Evolutionary conservation across 2,888 invertebrate species (phyloP), one percentile per base, ranked within the genome.

Genomic region (Cinara cedri): DNA sequence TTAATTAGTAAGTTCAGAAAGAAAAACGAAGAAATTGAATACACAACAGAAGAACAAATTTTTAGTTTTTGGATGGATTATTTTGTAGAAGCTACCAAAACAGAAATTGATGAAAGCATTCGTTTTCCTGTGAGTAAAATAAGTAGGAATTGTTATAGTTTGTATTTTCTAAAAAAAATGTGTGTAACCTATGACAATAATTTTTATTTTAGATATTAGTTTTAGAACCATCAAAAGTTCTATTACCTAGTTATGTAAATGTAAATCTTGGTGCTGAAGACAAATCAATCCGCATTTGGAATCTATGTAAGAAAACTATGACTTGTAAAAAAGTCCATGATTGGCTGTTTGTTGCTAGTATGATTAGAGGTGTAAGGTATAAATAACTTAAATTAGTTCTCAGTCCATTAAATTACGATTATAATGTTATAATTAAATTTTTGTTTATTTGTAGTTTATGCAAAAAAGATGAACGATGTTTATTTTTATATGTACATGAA

Each of bases 51-150:
- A 85, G 93, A 95, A 85, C 92, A 95, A 87, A 90, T 96, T 0
- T 98, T 98, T 86, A 90, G 92, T 83, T 98, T 98, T 87, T 98
- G 98, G 98, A 95, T 97, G 91, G 98, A 99, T 85, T 98, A 96
- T 87, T 98, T 99, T 86, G 90, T 95, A 54, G 98, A 97, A 87
- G 97, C 97, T 14, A 95, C 94, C 44, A 94, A 93, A 85, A 88
- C 89, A 81, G 92, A 92, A 83, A 90, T 91, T 83, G 91, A 92
- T 81, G 92, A 94, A 85, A 90, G 89, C 84, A 96, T 97, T 84
- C 88, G 96, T 83, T 97, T 97, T 89, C 97, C 97, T 62, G 93
- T 93, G 87, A 89, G 90, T 86, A 75, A 3, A 66, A 51, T 14
- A n/a, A 21, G 3, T 54, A 34, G 4, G 14, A 72, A 11, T 16